Percentiles rank a stretch among this genome's conserved stretches.
Conservation (phyloP, 2,797 vertebrate species). For the Melanotaenia pygmaea region DNA sequence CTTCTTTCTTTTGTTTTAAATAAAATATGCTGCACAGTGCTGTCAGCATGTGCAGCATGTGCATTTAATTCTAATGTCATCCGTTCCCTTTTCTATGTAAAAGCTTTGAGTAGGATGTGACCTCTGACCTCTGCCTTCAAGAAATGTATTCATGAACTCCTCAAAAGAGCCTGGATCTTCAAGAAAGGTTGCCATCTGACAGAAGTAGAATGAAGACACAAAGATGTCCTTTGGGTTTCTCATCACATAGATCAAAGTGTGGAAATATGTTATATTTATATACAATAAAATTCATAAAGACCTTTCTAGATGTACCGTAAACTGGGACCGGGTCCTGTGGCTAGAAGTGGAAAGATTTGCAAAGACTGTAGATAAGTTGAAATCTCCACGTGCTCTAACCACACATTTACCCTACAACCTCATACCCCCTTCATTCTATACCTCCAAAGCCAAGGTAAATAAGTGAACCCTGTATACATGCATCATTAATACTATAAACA, state of each 20-base stretch:
- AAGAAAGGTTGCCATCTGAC: conserved; percentile 85
- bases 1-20: no score
- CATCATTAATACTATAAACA: no score
- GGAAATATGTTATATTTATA: no score
- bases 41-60: no score
- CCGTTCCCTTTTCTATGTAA: no score
- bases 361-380: conserved; percentile 61
- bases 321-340: conserved; percentile 90
- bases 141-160: conserved; percentile 84
- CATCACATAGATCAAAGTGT: conserved; percentile 79
- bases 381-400: conserved; percentile 81
- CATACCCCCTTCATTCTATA: no score
- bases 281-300: no score
- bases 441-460: no score
- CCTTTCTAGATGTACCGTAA: conserved; percentile 36
- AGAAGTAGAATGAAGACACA: conserved; percentile 88
- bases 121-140: conserved; percentile 76
- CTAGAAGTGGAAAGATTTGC: conserved; percentile 79
- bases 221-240: conserved; percentile 87
- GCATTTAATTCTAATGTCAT: no score
- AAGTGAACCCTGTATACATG: no score
- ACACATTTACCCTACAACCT: conserved; percentile 84
- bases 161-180: conserved; percentile 86
- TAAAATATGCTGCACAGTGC: no score
- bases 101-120: no score